A percentile compares a stretch with the other conserved stretches of the same genome.
These are phyloP conservation scores for Reticulitermes speratus DNA, from an alignment of 1,140 invertebrate species.

Conservation along the genomic window DNA sequence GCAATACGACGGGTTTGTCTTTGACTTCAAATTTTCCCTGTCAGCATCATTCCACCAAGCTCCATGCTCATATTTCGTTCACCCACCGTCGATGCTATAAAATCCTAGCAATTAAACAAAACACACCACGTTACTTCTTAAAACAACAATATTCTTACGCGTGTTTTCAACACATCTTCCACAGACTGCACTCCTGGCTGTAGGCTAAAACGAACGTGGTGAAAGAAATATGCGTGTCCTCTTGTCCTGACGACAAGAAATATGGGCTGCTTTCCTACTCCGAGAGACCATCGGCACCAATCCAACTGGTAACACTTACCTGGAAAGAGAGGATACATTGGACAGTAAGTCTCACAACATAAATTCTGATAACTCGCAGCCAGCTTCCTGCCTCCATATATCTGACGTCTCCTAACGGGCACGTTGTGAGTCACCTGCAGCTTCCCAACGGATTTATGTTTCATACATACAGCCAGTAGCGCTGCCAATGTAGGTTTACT, in stretches of 20 bases:
- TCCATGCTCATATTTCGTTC: no score
- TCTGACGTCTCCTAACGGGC: not conserved
- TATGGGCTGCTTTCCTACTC: not conserved
- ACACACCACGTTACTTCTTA: no score
- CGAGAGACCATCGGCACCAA: not conserved
- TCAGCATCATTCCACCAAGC: no score
- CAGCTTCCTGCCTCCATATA: not conserved
- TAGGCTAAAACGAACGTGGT: no score
- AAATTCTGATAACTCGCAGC: not conserved
- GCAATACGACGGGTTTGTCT: no score
- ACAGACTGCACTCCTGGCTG: no score
- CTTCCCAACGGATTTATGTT: not conserved
- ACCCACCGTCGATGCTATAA: no score
- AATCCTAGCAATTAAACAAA: no score
- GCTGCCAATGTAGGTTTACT: no score
- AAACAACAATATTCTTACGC: no score
- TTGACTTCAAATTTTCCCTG: no score
- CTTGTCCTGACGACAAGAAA: not conserved
- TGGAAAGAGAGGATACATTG: not conserved
- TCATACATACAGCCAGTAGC: not conserved
- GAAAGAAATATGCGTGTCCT: not conserved
- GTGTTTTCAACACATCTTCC: no score
- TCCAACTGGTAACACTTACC: not conserved
- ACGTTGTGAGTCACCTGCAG: not conserved
- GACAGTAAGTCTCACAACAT: not conserved